phyloP scores from a whole-genome alignment of 1,140 invertebrate species.

The Scaptomyza pallida region DNA sequence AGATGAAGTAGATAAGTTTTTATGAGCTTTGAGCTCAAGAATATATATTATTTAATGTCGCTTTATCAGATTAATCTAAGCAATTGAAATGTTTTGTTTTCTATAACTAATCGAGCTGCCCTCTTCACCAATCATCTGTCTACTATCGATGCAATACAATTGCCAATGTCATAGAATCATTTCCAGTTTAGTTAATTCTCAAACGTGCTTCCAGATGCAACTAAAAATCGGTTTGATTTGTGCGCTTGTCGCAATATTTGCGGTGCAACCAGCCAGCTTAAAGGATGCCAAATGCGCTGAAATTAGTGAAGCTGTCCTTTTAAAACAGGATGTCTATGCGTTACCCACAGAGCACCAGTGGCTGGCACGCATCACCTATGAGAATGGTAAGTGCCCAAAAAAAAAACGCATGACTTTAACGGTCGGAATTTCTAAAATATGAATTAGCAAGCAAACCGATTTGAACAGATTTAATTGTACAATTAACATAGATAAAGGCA shows the following conservation, averaged over 20 bases:
- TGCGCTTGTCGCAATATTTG: constrained; percentile 17
- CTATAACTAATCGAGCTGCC: constrained; percentile 5
- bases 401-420: too few species aligned
- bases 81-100: neutral
- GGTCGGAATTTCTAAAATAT: too few species aligned
- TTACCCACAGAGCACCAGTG: constrained; percentile 67
- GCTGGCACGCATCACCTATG: constrained; percentile 53
- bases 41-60: too few species aligned
- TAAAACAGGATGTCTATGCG: constrained; percentile 37
- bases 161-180: constrained; percentile 4
- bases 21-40: too few species aligned
- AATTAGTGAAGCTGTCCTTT: constrained; percentile 39
- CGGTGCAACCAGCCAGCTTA: constrained; percentile 5
- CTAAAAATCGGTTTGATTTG: constrained; percentile 23
- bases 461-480: too few species aligned
- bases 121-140: constrained; percentile 5
- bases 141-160: neutral
- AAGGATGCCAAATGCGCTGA: constrained; percentile 39
- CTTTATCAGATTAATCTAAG: too few species aligned
- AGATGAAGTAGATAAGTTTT: too few species aligned
- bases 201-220: constrained; percentile 47
- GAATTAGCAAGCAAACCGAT: too few species aligned
- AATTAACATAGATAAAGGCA: too few species aligned
- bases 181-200: constrained; percentile 49
- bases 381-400: constrained; percentile 51